Percentiles rank a stretch among this genome's conserved stretches.
Conservation (phyloP, 2,113 vertebrate genomes). For the Cisticola juncidis region DNA sequence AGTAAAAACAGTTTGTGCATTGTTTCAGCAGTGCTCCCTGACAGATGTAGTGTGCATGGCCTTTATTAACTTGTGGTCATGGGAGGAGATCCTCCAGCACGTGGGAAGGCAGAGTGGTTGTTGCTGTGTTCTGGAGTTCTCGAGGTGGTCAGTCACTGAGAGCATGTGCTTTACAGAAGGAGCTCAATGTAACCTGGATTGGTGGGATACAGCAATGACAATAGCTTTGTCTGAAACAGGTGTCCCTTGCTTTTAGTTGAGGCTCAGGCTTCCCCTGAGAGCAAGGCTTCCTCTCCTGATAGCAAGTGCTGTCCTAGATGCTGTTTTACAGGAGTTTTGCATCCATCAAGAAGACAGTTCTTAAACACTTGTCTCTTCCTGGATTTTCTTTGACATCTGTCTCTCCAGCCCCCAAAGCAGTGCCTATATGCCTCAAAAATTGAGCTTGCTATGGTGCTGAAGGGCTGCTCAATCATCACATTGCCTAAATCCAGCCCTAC, state of each 20-base stretch:
- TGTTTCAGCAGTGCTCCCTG: not conserved
- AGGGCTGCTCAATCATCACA: not conserved
- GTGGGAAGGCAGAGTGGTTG: not conserved
- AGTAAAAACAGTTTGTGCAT: not conserved
- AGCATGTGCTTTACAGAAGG: not conserved
- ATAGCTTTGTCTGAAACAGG: not conserved
- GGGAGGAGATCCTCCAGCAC: not conserved
- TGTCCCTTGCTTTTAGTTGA: not conserved
- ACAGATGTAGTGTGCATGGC: not conserved
- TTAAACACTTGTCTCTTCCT: not conserved
- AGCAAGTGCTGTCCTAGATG: not conserved
- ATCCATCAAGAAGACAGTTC: not conserved
- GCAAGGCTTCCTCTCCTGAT: not conserved
- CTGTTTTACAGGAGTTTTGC: not conserved
- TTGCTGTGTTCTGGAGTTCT: not conserved
- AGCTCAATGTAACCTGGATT: fast-evolving
- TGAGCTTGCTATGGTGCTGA: not conserved
- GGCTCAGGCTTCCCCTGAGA: not conserved
- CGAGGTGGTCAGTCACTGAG: fast-evolving
- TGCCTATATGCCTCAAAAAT: not conserved
- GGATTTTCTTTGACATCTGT: not conserved
- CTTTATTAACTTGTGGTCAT: not conserved
- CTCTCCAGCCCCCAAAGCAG: not conserved
- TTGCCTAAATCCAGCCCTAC: not conserved
- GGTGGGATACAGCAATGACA: not conserved